Evolutionary conservation across 2,113 vertebrate genomes (phyloP), one percentile per base, ranked within the genome.

Genomic region (Synchiropus splendidus): DNA sequence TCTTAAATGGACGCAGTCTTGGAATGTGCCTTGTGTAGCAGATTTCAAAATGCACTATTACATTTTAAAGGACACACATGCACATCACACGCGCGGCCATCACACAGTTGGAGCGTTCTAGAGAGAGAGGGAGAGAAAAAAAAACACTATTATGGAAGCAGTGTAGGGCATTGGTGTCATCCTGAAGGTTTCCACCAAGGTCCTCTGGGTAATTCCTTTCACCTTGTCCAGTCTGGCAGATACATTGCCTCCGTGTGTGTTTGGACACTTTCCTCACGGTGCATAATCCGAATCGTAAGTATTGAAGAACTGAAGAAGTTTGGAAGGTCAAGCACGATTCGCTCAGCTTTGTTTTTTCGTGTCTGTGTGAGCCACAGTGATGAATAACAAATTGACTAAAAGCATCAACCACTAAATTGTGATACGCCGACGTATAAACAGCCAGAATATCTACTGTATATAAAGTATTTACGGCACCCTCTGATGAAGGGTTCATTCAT

Each of bases 1-100:
- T 73, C 60, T 69, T 81, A 79, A 85, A 79, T 76, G 74, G 78
- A 77, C 72, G 46, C 43, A 58, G 52, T 67, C 74, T 76, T 61
- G 69, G 53, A 86, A 85, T 82, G 63, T 86, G 81, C 80, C 84
- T 78, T 80, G 75, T 79, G 65, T 67, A 77, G 83, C 81, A 85
- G 64, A 83, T 83, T 86, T 78, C 72, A 31, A 77, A 73, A 77
- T 44, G 45, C 51, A 35, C 57, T 62, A 80, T 81, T 83, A 58
- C 68, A 56, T 75, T 81, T 80, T 47, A 79, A 77, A 76, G 73
- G 67, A 70, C 54, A 51, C 46, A 42, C 48, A 48, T 67, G 49
- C 51, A 64, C 51, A 41, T 51, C 51, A 43, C 54, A 40, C 42
- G 62, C 54, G 18, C 39, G 18, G 34, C 15, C 31, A 5, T n/a